A percentile compares a stretch with the other conserved stretches of the same genome.
Conservation (phyloP, 2,888 invertebrate species). For the Steromphala cineraria region DNA sequence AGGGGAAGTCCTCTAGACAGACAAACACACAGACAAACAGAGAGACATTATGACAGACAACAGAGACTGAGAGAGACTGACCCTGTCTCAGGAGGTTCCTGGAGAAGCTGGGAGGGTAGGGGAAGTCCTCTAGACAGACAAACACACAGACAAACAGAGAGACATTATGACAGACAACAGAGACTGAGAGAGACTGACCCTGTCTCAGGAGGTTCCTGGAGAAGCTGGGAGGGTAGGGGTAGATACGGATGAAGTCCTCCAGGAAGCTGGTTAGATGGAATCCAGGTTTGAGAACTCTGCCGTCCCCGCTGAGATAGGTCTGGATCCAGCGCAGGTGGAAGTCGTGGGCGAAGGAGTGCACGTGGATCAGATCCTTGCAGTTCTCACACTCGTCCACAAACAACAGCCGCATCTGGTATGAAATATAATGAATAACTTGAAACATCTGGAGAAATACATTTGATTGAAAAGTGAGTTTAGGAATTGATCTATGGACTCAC, state of each 20-base stretch:
- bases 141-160: too few relatives aligned
- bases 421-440: too few relatives aligned
- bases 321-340: conserved; percentile 84
- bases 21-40: too few relatives aligned
- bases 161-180: too few relatives aligned
- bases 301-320: conserved; percentile 80
- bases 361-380: conserved; percentile 83
- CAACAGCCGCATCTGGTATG: conserved; percentile 57
- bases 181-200: conserved; percentile 83
- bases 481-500: too few relatives aligned
- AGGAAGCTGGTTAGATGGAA: conserved; percentile 85
- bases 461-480: neutral
- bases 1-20: too few relatives aligned
- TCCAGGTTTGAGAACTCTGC: conserved; percentile 74
- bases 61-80: conserved; percentile 85
- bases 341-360: conserved; percentile 87
- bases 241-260: conserved; percentile 86
- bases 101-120: conserved; percentile 85
- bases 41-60: conserved; percentile 86
- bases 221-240: conserved; percentile 85
- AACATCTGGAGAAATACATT: neutral
- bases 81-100: too few relatives aligned
- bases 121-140: conserved; percentile 86
- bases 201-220: conserved; percentile 84
- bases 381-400: conserved; percentile 78